Evolutionary conservation across 2,797 vertebrate genomes (phyloP), one percentile per base, ranked within the genome.

Genomic region (Potorous gilbertii): DNA sequence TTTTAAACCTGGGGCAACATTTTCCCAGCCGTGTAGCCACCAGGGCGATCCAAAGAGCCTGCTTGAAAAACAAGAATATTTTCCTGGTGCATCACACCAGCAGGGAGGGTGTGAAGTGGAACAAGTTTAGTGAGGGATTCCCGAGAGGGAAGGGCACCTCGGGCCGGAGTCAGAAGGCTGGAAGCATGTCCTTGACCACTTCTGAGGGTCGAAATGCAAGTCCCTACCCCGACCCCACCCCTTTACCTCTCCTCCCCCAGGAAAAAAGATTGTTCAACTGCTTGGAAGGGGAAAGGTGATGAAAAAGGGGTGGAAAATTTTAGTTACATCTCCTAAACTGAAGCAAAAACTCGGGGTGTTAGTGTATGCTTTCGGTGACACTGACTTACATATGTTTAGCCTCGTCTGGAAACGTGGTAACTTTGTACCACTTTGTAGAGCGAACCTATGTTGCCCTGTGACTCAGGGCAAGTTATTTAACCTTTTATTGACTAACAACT

Each of bases 371-470:
- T 92, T 93, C 57, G 24, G 10, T 93, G 97, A 97, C 96, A 90
- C 12, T 18, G 50, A 90, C 96, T 98, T 97, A 93, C 92, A 40
- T 91, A 24, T 24, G 54, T 66, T 54, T 54, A 24, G 46, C 87
- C 93, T 93, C 95, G 91, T 10, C 96, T 95, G 97, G 97, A 97
- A 98, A 98, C 96, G 95, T 97, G 95, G 97, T 95, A 46, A 93
- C 92, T 66, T 55, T 54, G 52, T 87, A 21, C 52, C 52, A 52
- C 74, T 54, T 57, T 54, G 94, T 95, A 92, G 94, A 97, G 95
- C 62, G 94, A 59, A 28, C 9, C 50, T 97, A 98, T 97, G 0
- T 52, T n/a, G n/a, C n/a, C n/a, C n/a, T n/a, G n/a, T n/a, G n/a
- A n/a, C n/a, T n/a, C n/a, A n/a, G n/a, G n/a, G n/a, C n/a, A n/a